These are phyloP conservation scores for Ophion slaviceki DNA, from an alignment of 2,888 invertebrate genomes.

Conservation along the genomic window DNA sequence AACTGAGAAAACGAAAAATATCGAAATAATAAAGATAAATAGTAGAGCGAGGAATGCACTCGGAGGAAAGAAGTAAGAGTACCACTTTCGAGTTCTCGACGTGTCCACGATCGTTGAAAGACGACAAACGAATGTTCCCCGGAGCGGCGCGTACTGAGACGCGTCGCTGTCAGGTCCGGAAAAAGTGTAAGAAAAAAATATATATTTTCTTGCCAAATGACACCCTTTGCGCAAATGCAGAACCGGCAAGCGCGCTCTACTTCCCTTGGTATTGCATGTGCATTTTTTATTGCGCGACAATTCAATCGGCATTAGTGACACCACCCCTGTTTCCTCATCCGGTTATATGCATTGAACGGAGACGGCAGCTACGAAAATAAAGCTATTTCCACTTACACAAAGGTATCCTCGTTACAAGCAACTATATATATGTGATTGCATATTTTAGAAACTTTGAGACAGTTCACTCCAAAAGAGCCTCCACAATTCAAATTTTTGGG, in stretches of 20 bases:
- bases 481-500: too few relatives aligned
- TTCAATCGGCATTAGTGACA: conserved; percentile 33
- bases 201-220: conserved; percentile 46
- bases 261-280: conserved; percentile 56
- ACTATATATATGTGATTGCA: too few relatives aligned
- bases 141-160: conserved; percentile 35
- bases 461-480: too few relatives aligned
- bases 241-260: conserved; percentile 42
- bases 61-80: background rate
- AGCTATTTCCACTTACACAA: too few relatives aligned
- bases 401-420: too few relatives aligned
- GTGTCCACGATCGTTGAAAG: conserved; percentile 24
- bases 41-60: background rate
- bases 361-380: too few relatives aligned
- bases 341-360: background rate
- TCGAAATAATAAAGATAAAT: background rate
- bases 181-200: conserved; percentile 11
- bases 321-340: background rate
- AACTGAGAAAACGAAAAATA: background rate
- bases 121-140: conserved; percentile 41
- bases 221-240: conserved; percentile 58
- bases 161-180: conserved; percentile 14
- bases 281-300: conserved; percentile 49
- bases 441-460: too few relatives aligned
- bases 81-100: background rate